phyloP scores from a whole-genome alignment of 37 sponge, comb jelly and placozoan genomes.

The Ianthella basta region DNA sequence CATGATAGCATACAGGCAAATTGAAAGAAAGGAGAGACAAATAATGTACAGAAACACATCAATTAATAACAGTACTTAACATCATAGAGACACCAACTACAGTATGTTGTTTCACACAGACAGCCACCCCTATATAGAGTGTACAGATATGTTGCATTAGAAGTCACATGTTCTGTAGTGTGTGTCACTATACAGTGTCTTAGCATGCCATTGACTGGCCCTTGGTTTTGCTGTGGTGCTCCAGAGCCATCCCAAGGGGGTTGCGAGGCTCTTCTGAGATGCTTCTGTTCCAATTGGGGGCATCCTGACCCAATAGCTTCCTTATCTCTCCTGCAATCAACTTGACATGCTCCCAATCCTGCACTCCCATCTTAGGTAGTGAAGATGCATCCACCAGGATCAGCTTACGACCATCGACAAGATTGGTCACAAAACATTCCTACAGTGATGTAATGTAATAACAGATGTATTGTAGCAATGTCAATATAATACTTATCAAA shows the following conservation, averaged over 20 bases:
- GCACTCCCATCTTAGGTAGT: conserved; percentile 89
- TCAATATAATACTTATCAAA: too few species aligned
- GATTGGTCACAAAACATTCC: conserved; percentile 84
- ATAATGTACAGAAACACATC: too few species aligned
- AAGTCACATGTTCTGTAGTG: too few species aligned
- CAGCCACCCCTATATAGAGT: too few species aligned
- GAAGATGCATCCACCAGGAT: conserved; percentile 85
- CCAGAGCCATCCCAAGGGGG: conserved; percentile 78
- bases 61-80: too few species aligned
- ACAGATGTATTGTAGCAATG: neutral
- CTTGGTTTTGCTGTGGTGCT: conserved; percentile 70
- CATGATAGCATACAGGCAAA: too few species aligned
- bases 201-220: neutral
- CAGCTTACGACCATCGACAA: conserved; percentile 83
- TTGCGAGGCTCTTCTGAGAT: conserved; percentile 78
- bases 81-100: too few species aligned
- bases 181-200: too few species aligned
- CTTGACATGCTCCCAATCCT: conserved; percentile 88
- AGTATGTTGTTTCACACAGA: too few species aligned
- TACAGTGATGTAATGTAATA: conserved; percentile 13
- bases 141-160: too few species aligned
- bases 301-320: conserved; percentile 72
- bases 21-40: too few species aligned
- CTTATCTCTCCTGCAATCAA: conserved; percentile 66
- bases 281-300: conserved; percentile 86